A percentile compares a stretch with the other conserved stretches of the same genome.
phyloP scores from a whole-genome alignment of 2,113 vertebrate genomes.

The Lepus timidus region DNA sequence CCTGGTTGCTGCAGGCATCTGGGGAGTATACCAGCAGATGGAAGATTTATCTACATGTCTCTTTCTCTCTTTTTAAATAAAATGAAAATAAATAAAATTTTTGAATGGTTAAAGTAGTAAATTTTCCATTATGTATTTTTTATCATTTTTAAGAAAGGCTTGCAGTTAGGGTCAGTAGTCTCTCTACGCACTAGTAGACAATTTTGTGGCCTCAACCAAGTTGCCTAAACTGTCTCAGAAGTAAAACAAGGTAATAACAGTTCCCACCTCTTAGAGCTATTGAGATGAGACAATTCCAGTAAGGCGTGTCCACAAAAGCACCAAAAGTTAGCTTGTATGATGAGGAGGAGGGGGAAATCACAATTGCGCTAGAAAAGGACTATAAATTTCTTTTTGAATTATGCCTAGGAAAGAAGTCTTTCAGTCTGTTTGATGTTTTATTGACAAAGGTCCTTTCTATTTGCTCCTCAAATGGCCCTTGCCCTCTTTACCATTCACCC shows the following conservation, averaged over 20 bases:
- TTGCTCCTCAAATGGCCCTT: background rate
- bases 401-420: conserved; percentile 5
- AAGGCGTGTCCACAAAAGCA: background rate
- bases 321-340: background rate
- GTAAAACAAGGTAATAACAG: conserved; percentile 35
- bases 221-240: conserved; percentile 20
- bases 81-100: too few species aligned
- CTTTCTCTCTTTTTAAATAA: too few species aligned
- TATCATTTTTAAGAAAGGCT: background rate
- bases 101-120: background rate
- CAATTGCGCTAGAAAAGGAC: background rate
- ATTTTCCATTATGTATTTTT: background rate
- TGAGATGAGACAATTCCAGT: background rate
- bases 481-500: background rate
- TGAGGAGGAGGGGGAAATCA: background rate
- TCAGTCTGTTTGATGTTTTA: conserved; percentile 46
- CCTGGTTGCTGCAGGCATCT: too few species aligned
- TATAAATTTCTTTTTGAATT: conserved; percentile 18
- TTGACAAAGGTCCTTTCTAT: conserved; percentile 46
- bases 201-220: conserved; percentile 9
- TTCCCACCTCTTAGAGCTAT: background rate
- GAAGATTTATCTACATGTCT: too few species aligned
- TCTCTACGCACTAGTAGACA: background rate
- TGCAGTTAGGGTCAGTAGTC: background rate
- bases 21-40: too few species aligned